phyloP scores from a whole-genome alignment of 2,113 vertebrate species.

The Myotis davidii region DNA sequence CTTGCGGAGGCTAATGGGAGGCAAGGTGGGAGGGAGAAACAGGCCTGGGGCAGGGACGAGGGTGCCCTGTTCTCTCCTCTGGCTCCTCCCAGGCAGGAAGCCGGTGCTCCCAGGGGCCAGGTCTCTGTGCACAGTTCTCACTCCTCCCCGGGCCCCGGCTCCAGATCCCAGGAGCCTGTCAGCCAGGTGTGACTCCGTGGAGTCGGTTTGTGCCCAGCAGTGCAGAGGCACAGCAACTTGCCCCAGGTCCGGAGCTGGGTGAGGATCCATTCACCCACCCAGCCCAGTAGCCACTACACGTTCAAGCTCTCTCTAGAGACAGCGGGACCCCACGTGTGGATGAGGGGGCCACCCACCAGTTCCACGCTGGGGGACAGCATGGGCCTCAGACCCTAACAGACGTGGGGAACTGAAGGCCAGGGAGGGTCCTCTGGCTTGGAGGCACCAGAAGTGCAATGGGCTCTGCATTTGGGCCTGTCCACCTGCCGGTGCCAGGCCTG shows the following conservation, averaged over 20 bases:
- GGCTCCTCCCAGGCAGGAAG: slow-evolving; percentile 74
- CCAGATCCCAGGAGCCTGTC: neutral
- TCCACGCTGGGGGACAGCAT: neutral
- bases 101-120: slow-evolving; percentile 54
- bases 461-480: neutral
- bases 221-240: neutral
- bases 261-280: neutral
- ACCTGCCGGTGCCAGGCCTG: neutral
- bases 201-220: neutral
- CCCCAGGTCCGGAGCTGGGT: no score
- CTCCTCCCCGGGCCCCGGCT: neutral
- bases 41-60: neutral
- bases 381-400: neutral
- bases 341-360: neutral
- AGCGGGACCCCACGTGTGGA: neutral
- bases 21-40: neutral
- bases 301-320: neutral
- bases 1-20: neutral
- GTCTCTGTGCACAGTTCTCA: neutral
- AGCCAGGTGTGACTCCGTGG: neutral
- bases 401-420: neutral
- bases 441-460: neutral
- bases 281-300: neutral
- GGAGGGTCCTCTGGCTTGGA: neutral
- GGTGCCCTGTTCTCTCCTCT: neutral